phyloP scores from a whole-genome alignment of 2,113 vertebrate species.

The Macaca mulatta region DNA sequence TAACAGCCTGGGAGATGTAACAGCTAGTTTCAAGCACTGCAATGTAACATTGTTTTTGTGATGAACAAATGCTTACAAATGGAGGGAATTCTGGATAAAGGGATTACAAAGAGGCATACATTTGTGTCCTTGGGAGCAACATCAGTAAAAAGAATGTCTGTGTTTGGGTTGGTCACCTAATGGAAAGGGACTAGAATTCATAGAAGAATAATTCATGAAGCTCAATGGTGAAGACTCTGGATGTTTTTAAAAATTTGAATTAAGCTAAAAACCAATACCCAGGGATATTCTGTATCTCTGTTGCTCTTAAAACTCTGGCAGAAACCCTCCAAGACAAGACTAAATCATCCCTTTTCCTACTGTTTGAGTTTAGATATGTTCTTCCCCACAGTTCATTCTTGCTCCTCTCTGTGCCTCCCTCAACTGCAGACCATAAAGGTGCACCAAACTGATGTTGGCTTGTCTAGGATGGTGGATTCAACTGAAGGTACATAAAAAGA shows the following conservation, averaged over 20 bases:
- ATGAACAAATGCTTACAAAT: neutral
- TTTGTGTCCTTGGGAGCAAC: neutral
- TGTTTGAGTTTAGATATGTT: neutral
- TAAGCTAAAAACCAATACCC: neutral
- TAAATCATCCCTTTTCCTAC: neutral
- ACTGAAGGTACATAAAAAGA: neutral
- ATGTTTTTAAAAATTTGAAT: neutral
- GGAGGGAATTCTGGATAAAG: neutral
- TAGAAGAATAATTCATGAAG: neutral
- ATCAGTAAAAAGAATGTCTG: neutral
- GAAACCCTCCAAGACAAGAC: conserved; percentile 12
- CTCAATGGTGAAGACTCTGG: neutral
- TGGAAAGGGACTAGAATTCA: neutral
- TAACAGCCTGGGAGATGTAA: neutral
- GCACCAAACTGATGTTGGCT: neutral
- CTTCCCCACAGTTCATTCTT: neutral
- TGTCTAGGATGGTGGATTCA: neutral
- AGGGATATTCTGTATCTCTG: neutral
- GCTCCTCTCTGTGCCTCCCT: neutral
- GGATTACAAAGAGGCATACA: neutral
- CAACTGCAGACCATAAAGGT: neutral
- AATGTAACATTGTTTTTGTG: neutral
- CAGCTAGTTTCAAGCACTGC: neutral
- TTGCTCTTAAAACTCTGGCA: neutral
- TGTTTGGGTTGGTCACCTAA: neutral